Base-by-base conservation (phyloP, 2,888 invertebrate species). In the Hypomecis punctinalis region DNA sequence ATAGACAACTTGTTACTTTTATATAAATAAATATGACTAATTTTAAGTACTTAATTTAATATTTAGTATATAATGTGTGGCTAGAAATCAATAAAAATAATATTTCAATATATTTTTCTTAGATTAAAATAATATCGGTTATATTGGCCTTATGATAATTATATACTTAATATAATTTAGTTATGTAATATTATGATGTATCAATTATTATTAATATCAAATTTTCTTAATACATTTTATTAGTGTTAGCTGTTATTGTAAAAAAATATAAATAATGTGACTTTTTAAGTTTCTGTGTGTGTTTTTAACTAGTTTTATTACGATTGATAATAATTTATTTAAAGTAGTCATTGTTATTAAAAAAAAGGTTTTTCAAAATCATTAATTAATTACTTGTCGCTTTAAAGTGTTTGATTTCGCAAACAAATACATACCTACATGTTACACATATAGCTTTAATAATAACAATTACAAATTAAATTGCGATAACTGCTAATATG, bases 91-190 rank as follows among this genome's bases (percentile, higher is more conserved):
- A 48, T 10, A 36, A 56, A 36, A 36, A 46, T 36, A 36, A 37
- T 37, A 45, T 45, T 54, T 23, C 37, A 46, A 47, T 37, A 59
- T 54, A 59, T 63, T 63, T 23, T 62, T 61, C 35, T 53, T 58
- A 61, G 68, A 68, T 68, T 65, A 57, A 66, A 56, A 68, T 69
- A 39, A 46, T 39, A 53, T 67, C 59, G 70, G 69, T 76, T 73
- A 79, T 73, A 69, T 79, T 78, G 77, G 79, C 79, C 81, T 81
- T 81, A 81, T 72, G 69, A 74, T 71, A 66, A 61, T 67, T 63
- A 60, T 63, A 60, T 55, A 39, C 57, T 70, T 40, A 67, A 58
- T 59, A 39, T 66, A 68, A 70, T 65, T 64, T 60, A 60, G 55
- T 60, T 51, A 35, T 67, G 59, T 57, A 71, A 72, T 76, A 70